Percentiles rank a stretch among this genome's conserved stretches.
Conservation (phyloP, 2,797 vertebrate genomes). For the Sebastes minor region DNA sequence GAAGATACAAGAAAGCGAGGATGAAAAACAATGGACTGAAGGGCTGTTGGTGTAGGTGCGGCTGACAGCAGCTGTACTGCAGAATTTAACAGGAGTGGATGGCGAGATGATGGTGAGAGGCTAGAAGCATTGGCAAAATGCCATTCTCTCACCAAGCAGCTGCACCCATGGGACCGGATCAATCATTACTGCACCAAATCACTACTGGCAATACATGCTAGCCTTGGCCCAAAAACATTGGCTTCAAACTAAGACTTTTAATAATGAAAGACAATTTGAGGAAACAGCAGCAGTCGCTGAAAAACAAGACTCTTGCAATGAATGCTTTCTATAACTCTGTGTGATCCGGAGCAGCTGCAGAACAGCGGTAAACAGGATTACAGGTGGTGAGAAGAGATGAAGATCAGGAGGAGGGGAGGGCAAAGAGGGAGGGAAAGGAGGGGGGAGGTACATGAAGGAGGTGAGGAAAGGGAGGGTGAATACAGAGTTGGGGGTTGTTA, state of each 20-base stretch:
- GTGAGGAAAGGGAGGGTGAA: background rate
- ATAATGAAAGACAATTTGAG: background rate
- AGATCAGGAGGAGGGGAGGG: background rate
- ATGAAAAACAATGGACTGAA: background rate
- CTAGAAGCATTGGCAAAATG: background rate
- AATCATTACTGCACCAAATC: conserved; percentile 13
- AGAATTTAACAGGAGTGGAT: conserved; percentile 11
- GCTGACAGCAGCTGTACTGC: conserved; percentile 14
- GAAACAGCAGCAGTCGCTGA: background rate
- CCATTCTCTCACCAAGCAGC: background rate
- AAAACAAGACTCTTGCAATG: background rate
- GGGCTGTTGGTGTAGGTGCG: background rate
- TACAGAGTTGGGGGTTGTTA: background rate
- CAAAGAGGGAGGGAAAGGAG: background rate
- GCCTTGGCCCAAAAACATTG: background rate
- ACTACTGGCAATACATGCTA: background rate
- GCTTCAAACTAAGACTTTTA: background rate
- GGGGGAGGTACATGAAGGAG: background rate
- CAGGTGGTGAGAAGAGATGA: conserved; percentile 45
- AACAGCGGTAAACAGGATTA: conserved; percentile 51
- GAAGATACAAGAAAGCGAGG: background rate
- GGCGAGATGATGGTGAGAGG: background rate
- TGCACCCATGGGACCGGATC: background rate
- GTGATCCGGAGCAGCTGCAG: conserved; percentile 50
- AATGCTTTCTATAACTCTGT: background rate